Percentiles rank a stretch among this genome's conserved stretches.
These are phyloP conservation scores for Apamea monoglypha DNA, from an alignment of 2,888 invertebrate species.

Conservation along the genomic window DNA sequence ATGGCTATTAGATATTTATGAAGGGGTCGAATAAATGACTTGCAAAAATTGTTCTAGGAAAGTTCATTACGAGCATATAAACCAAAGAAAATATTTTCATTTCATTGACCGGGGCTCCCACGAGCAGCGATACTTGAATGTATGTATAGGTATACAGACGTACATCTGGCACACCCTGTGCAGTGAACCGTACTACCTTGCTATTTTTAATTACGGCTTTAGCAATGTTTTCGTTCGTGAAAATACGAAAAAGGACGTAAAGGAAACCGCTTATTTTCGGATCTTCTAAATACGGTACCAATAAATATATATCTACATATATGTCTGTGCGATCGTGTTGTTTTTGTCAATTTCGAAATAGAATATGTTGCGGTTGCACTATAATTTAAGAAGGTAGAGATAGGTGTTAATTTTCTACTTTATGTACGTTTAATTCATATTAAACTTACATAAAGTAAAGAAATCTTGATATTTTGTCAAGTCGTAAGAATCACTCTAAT, in stretches of 20 bases:
- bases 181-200: constrained; percentile 9
- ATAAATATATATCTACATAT: too few species aligned
- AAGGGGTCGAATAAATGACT: neutral
- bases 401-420: too few species aligned
- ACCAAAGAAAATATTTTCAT: constrained; percentile 9
- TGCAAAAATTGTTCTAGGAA: neutral
- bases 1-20: constrained; percentile 25
- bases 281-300: neutral
- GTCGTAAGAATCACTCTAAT: neutral
- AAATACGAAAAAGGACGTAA: neutral
- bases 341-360: neutral
- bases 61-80: constrained; percentile 2
- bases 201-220: neutral
- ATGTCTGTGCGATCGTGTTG: neutral
- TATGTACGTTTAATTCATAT: too few species aligned
- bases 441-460: neutral
- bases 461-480: neutral
- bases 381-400: too few species aligned
- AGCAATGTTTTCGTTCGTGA: neutral
- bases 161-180: neutral
- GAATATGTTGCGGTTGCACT: neutral
- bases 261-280: neutral
- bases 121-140: neutral
- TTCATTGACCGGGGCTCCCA: neutral
- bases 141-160: too few species aligned